Evolutionary conservation across 2,888 invertebrate species (phyloP).

Genomic region (Acanthosoma haemorrhoidale): DNA sequence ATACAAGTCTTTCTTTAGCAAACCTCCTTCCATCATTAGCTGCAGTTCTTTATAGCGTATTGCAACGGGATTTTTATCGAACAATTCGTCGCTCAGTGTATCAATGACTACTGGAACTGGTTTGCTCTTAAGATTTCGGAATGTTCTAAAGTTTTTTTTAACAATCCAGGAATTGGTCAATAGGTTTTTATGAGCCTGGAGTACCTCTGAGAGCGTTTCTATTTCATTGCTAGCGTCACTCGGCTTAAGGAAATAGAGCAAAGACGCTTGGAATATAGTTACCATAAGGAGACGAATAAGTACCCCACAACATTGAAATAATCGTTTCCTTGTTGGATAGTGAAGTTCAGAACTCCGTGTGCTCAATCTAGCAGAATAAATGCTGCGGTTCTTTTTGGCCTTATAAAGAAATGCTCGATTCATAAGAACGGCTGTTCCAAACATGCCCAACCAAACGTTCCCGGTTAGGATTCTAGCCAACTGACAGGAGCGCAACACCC

Average conservation of each 20-base stretch:
- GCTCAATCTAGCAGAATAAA: neutral
- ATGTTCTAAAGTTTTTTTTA: neutral
- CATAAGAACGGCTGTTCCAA: neutral
- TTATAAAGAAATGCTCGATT: neutral
- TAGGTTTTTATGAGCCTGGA: neutral
- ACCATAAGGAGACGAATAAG: neutral
- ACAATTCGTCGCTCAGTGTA: neutral
- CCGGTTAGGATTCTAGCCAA: neutral
- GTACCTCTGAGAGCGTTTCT: neutral
- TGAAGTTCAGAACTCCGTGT: neutral
- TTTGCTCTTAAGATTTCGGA: neutral
- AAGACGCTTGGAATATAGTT: neutral
- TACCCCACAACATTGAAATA: neutral
- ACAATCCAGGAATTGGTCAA: neutral
- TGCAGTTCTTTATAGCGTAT: neutral
- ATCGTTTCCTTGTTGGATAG: neutral
- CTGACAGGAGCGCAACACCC: neutral
- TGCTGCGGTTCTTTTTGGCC: neutral
- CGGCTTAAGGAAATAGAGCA: neutral
- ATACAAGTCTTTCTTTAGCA: neutral
- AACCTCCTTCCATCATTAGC: neutral
- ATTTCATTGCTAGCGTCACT: neutral
- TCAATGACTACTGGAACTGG: too few species aligned
- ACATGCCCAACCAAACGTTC: neutral
- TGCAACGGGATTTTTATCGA: neutral